Evolutionary conservation across 2,797 vertebrate genomes (phyloP).

Genomic region (Dicrostonyx torquatus): DNA sequence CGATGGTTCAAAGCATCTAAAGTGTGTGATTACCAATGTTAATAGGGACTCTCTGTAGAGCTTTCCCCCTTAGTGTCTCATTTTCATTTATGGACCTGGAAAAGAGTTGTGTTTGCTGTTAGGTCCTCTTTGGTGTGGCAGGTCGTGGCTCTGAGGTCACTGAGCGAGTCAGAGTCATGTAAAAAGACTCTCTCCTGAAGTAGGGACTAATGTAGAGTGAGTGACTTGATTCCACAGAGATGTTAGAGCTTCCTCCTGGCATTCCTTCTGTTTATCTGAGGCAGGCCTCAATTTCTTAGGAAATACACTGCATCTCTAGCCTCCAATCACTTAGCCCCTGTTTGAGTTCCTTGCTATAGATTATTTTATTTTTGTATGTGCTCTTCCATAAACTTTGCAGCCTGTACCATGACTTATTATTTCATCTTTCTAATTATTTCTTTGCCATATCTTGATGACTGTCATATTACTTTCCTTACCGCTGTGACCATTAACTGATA

Average conservation of each 20-base stretch:
- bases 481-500: not conserved
- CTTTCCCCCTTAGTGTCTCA: not conserved
- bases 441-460: not conserved
- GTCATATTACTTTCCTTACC: not conserved
- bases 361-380: not conserved
- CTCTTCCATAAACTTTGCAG: not conserved
- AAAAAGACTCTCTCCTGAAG: not conserved
- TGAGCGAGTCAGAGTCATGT: not conserved
- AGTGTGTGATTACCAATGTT: not conserved
- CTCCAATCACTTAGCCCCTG: not conserved
- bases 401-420: not conserved
- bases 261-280: not conserved
- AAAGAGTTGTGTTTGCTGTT: not conserved
- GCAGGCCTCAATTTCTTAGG: not conserved
- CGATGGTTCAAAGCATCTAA: slow-evolving; percentile 30
- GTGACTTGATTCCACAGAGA: not conserved
- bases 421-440: not conserved
- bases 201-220: not conserved
- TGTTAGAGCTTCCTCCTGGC: not conserved
- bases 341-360: not conserved
- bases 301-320: not conserved
- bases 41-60: not conserved
- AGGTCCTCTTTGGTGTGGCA: not conserved
- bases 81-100: not conserved
- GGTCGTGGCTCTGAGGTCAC: not conserved